Percentiles rank a stretch among this genome's conserved stretches.
phyloP scores from a whole-genome alignment of 2,797 vertebrate genomes.

The Ctenopoma kingsleyae region DNA sequence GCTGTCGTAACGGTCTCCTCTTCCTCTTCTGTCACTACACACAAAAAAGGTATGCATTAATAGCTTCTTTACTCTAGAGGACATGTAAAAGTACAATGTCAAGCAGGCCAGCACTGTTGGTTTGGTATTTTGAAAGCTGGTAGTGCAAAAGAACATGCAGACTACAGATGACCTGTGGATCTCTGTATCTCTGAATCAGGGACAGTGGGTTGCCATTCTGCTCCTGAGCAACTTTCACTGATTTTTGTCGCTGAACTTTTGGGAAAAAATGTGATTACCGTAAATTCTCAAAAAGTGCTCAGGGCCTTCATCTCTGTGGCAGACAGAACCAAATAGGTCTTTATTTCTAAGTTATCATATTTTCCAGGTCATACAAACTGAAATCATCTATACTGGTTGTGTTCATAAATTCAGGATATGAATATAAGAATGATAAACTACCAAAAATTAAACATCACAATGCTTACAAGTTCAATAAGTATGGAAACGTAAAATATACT shows the following conservation, averaged over 20 bases:
- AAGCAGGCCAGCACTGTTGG: background rate
- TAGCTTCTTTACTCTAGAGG: slow-evolving; percentile 2
- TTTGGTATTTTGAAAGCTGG: slow-evolving; percentile 25
- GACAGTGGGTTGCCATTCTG: slow-evolving; percentile 22
- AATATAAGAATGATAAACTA: background rate
- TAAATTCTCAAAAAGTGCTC: background rate
- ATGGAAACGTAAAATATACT: too few relatives aligned
- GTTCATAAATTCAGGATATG: too few relatives aligned
- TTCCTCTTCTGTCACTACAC: slow-evolving; percentile 90
- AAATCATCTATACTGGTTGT: background rate
- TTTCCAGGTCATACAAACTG: background rate
- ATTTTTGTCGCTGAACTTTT: slow-evolving; percentile 2
- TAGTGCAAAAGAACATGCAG: slow-evolving; percentile 28
- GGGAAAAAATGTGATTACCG: background rate
- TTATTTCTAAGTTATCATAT: background rate
- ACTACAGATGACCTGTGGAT: slow-evolving; percentile 38
- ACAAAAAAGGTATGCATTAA: slow-evolving; percentile 40
- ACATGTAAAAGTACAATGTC: background rate
- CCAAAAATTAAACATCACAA: background rate
- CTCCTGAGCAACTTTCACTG: background rate
- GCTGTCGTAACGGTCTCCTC: slow-evolving; percentile 95
- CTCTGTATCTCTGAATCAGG: slow-evolving; percentile 49
- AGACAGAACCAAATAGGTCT: background rate
- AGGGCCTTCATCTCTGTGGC: background rate
- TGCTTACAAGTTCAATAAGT: background rate